phyloP scores from a whole-genome alignment of 1,140 invertebrate genomes.

The Aphaenogaster ashmeadi region DNA sequence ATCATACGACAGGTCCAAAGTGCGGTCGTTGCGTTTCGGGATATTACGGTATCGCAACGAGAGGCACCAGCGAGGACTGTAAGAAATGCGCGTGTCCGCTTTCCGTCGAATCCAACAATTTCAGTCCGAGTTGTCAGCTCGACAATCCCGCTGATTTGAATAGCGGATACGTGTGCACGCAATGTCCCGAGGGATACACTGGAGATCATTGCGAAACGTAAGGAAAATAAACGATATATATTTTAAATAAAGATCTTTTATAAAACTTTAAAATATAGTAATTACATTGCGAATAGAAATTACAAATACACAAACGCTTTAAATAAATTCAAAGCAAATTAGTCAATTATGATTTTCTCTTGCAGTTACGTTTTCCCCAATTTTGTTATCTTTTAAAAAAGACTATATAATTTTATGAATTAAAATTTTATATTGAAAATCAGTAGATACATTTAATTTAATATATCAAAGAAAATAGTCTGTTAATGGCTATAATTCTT shows the following conservation, averaged over 20 bases:
- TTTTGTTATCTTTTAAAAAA: background rate
- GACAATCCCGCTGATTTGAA: slow-evolving; percentile 88
- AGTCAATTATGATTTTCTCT: background rate
- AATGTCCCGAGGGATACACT: slow-evolving; percentile 96
- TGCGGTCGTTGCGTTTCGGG: slow-evolving; percentile 96
- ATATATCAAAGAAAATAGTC: background rate
- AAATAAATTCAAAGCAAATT: background rate
- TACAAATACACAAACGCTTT: background rate
- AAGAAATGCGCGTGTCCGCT: slow-evolving; percentile 96
- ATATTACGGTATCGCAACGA: slow-evolving; percentile 96
- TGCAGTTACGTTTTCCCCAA: background rate
- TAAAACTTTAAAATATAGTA: background rate
- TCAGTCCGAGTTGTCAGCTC: slow-evolving; percentile 94
- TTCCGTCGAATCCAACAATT: slow-evolving; percentile 92
- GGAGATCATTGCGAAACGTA: slow-evolving; percentile 97
- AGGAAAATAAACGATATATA: slow-evolving; percentile 66
- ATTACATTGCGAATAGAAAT: background rate
- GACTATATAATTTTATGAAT: background rate
- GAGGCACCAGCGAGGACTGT: slow-evolving; percentile 92
- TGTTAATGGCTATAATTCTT: background rate
- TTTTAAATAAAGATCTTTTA: slow-evolving; percentile 2
- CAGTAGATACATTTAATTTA: background rate
- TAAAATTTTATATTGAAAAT: background rate
- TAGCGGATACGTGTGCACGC: slow-evolving; percentile 94
- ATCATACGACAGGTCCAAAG: slow-evolving; percentile 91